Base-by-base conservation (phyloP, 2,888 invertebrate species). In the Zootermopsis nevadensis region DNA sequence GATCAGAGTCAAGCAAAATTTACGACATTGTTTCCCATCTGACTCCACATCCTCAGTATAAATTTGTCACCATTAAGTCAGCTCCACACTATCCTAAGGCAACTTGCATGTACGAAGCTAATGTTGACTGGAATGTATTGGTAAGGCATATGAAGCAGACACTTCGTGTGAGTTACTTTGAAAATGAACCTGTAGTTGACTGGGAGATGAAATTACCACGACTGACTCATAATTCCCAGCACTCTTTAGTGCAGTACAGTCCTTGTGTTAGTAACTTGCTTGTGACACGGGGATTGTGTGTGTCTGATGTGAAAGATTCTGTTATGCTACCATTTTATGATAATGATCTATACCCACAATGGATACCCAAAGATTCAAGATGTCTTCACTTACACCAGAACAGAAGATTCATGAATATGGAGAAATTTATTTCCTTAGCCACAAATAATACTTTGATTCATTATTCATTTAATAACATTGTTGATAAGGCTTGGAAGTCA, bases 21-120 rank as follows among this genome's bases (percentile, higher is more conserved):
- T 67, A 83, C 53, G 85, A 85, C 53, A 30, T 91, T 35, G 87
- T 90, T 31, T 88, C 89, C 31, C 87, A 89, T 77, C 86, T 91
- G 69, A 88, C 89, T n/a, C 87, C 90, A 1, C 91, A 91, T 87
- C 90, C 91, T 12, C 87, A 86, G n/a, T 91, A 90, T 84, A 91
- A 91, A 87, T 88, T 91, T 60, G 87, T 90, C 38, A 89, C 89
- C 66, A 88, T 91, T 33, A 89, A 88, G 85, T 90, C 89, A 60
- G 89, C 89, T 24, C 91, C 90, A 30, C 88, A 90, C 82, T 85
- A 89, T 72, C 83, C 88, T 8, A 86, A 87, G 33, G 87, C 87
- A 67, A 85, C 86, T 82, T 83, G 86, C 0, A 87, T 87, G 60
- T 90, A 88, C 85, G 90, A 91, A 87, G 84, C 88, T n/a, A 83